Conservation (phyloP, 2,113 vertebrate genomes). For the Phocoena sinus region DNA sequence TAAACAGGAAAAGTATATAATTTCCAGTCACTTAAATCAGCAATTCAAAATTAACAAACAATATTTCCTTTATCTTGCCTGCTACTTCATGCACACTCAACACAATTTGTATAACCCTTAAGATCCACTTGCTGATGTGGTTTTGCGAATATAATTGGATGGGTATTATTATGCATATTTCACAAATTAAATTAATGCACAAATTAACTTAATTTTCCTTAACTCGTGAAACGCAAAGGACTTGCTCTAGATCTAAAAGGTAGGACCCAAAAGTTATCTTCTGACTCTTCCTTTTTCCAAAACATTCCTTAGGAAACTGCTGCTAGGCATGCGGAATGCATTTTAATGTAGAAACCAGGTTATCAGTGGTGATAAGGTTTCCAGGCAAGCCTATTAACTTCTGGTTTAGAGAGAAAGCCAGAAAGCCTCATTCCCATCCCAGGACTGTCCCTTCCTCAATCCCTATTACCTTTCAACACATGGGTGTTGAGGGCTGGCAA, state of each 20-base stretch:
- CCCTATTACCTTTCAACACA: neutral
- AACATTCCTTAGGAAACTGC: neutral
- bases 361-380: neutral
- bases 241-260: neutral
- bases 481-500: neutral
- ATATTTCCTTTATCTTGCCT: neutral
- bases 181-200: neutral
- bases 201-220: neutral
- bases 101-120: neutral
- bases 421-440: neutral
- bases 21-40: neutral
- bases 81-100: neutral
- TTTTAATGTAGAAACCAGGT: neutral
- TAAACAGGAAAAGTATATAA: neutral
- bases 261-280: neutral
- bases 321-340: neutral
- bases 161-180: neutral
- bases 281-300: neutral
- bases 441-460: neutral
- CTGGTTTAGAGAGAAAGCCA: neutral
- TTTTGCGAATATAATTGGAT: neutral
- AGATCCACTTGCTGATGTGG: neutral
- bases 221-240: neutral
- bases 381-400: neutral
- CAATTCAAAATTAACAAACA: neutral